Conservation (phyloP, 2,888 invertebrate species). For the Merodon equestris region DNA sequence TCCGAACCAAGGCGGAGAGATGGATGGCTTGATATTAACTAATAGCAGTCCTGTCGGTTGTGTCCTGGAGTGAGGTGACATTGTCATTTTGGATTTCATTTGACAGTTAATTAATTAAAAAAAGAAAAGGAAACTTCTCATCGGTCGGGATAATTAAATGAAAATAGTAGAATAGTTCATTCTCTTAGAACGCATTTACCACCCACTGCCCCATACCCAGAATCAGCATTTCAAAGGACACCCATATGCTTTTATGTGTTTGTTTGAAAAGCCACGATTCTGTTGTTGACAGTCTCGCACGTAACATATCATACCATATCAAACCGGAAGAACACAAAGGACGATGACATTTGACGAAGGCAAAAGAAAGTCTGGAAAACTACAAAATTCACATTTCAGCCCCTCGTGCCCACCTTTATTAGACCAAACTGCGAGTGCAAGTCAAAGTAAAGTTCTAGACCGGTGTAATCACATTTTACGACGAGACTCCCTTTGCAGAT, state of each 20-base stretch:
- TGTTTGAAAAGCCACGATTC: conserved; percentile 34
- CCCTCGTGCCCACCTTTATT: conserved; percentile 37
- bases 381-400: conserved; percentile 32
- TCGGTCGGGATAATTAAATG: conserved; percentile 56
- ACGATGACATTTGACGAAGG: conserved; percentile 39
- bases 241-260: not conserved
- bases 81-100: conserved; percentile 48
- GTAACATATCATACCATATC: not conserved
- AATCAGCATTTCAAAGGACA: conserved; percentile 61
- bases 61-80: not conserved
- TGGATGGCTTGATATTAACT: conserved; percentile 54
- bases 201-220: no score
- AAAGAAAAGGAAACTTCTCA: conserved; percentile 25
- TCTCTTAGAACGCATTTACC: conserved; percentile 34
- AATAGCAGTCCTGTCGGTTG: conserved; percentile 40
- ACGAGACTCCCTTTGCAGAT: conserved; percentile 38
- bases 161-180: conserved; percentile 17
- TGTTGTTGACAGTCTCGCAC: conserved; percentile 25
- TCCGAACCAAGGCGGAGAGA: conserved; percentile 60
- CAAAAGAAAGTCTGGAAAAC: conserved; percentile 49
- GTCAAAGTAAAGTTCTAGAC: conserved; percentile 28
- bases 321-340: conserved; percentile 38
- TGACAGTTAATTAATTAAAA: conserved; percentile 63
- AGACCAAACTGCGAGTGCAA: conserved; percentile 3
- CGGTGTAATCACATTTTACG: conserved; percentile 64